Conservation (phyloP, 1,140 invertebrate species). For the Heliconius hermathena region DNA sequence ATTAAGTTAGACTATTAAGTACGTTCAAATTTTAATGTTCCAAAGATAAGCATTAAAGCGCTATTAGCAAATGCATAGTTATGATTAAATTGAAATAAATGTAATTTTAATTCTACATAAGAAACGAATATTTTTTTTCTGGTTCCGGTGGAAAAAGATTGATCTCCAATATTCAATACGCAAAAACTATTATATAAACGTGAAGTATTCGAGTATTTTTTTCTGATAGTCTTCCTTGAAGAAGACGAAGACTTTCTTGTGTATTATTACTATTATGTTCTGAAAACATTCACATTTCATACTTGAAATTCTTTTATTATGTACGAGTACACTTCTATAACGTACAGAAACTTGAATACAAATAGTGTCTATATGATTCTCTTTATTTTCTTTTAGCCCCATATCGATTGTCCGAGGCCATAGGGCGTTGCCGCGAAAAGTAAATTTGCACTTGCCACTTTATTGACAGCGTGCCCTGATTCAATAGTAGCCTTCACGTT, state of each 20-base stretch:
- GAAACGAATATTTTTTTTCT: background rate
- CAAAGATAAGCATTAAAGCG: background rate
- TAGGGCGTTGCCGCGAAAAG: constrained; percentile 38
- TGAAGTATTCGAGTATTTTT: background rate
- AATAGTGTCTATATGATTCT: background rate
- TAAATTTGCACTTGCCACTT: constrained; percentile 42
- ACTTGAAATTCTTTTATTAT: no score
- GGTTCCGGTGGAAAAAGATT: no score
- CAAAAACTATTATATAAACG: no score
- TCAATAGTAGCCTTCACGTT: constrained; percentile 35
- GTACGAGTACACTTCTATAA: background rate
- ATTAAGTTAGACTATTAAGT: no score
- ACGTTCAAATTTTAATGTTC: background rate
- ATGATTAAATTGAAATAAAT: background rate
- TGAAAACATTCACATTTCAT: background rate
- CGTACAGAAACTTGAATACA: background rate
- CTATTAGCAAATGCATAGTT: background rate
- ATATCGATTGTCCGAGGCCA: constrained; percentile 27
- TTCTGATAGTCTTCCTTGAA: background rate
- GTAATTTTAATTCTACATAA: background rate
- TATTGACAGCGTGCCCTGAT: constrained; percentile 44
- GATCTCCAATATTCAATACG: no score
- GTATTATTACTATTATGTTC: no score
- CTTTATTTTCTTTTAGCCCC: constrained; percentile 12
- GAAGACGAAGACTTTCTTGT: no score